Conservation (phyloP, 2,888 invertebrate genomes). For the Linnaemya vulpina region DNA sequence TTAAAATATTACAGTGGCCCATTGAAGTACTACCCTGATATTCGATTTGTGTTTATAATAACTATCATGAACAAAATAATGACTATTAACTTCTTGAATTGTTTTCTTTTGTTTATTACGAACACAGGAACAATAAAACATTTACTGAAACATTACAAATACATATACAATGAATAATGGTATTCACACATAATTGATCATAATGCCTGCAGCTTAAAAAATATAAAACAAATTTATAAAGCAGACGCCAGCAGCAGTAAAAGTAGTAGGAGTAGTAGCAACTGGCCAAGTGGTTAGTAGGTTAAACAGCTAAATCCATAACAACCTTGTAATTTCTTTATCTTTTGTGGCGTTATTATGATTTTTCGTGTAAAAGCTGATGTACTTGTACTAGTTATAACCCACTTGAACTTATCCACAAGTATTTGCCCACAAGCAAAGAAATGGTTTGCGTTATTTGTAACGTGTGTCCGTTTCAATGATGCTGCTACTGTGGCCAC, state of each 20-base stretch:
- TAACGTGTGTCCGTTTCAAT: slow-evolving; percentile 59
- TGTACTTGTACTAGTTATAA: slow-evolving; percentile 65
- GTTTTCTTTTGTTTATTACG: background rate
- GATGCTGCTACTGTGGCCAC: background rate
- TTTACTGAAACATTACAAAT: slow-evolving; percentile 29
- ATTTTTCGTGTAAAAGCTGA: slow-evolving; percentile 36
- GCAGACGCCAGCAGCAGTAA: background rate
- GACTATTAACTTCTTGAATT: too few relatives aligned
- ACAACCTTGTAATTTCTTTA: slow-evolving; percentile 56
- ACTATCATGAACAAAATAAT: too few relatives aligned
- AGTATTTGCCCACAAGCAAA: slow-evolving; percentile 71
- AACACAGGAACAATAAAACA: background rate
- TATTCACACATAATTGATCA: slow-evolving; percentile 80
- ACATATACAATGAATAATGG: slow-evolving; percentile 58
- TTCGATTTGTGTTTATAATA: too few relatives aligned
- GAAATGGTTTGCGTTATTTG: slow-evolving; percentile 68
- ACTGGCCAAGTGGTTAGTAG: slow-evolving; percentile 59
- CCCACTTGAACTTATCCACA: slow-evolving; percentile 70
- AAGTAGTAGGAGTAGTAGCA: background rate
- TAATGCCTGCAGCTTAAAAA: slow-evolving; percentile 74
- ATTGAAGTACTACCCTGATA: too few relatives aligned
- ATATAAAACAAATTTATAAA: slow-evolving; percentile 27
- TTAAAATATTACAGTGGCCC: too few relatives aligned
- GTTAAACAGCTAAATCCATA: slow-evolving; percentile 64
- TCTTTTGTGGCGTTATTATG: slow-evolving; percentile 43